These are phyloP conservation scores for Cataglyphis rosenhaueri DNA, from an alignment of 2,888 invertebrate genomes.

Conservation along the genomic window DNA sequence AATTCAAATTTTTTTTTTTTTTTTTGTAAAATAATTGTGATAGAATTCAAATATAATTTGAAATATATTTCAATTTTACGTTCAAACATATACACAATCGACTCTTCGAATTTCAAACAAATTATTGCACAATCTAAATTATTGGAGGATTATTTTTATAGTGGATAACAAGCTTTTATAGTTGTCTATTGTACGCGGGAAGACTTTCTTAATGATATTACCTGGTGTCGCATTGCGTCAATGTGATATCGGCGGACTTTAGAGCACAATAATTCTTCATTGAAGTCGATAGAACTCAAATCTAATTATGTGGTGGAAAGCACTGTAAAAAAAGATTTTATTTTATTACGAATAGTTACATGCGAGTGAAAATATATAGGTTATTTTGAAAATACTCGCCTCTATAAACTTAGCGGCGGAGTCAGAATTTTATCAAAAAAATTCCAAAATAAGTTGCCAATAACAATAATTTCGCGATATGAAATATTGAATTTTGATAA, in stretches of 20 bases:
- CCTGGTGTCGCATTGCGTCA: conserved; percentile 48
- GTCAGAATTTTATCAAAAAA: background rate
- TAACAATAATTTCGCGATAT: background rate
- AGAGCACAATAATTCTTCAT: conserved; percentile 16
- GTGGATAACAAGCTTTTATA: conserved; percentile 27
- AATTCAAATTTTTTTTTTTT: background rate
- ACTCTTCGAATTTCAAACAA: background rate
- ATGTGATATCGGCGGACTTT: conserved; percentile 40
- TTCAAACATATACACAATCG: background rate
- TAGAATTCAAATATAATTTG: conserved; percentile 1
- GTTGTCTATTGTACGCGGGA: conserved; percentile 20
- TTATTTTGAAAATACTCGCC: background rate
- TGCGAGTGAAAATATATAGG: background rate
- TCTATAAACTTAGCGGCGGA: background rate
- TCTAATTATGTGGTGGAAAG: conserved; percentile 6
- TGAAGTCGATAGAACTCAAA: conserved; percentile 14
- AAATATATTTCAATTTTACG: background rate
- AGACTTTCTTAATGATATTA: conserved; percentile 44
- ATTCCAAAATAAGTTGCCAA: background rate
- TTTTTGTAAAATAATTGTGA: background rate
- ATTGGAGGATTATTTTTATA: conserved; percentile 7
- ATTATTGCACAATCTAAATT: background rate
- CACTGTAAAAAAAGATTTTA: background rate
- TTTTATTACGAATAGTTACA: background rate
- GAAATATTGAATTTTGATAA: background rate